Evolutionary conservation across 2,888 invertebrate species (phyloP), one percentile per base, ranked within the genome.

Genomic region (Syrphus vitripennis): DNA sequence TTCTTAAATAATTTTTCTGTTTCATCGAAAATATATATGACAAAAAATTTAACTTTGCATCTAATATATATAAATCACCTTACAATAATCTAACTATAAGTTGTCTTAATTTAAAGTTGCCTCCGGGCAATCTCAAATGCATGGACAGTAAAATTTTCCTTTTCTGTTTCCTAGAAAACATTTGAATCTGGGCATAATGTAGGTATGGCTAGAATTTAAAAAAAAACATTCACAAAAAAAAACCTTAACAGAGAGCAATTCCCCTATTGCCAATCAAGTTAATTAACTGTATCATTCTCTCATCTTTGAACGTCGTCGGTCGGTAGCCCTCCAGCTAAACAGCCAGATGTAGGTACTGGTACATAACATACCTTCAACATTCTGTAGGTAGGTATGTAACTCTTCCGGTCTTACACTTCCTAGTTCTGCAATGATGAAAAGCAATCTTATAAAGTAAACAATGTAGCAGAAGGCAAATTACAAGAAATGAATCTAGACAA

Each of bases 361-460:
- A 26, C 7, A 12, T 4, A 55, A 3, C 55, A 53, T 14, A 10
- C 14, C 9, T 21, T 21, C 5, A 57, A 40, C 31, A 61, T 61
- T 65, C 21, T 65, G 16, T n/a, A 6, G 10, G 19, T 31, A 12
- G 9, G 37, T 14, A 57, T 16, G 9, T 6, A 72, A 42, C 42
- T 71, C 82, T 86, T 77, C 86, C 80, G 84, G 80, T 81, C 59
- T 40, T 67, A 53, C 53, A 76, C 81, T 84, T 84, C 84, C 84
- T 81, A 37, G 84, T 84, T 84, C 45, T 21, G 48, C 57, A 72
- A 63, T 72, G 40, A 63, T 72, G 40, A 69, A 76, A 84, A 78
- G 42, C 74, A 86, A 86, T 86, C 63, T 65, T 16, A 45, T 69
- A 70, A 72, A 65, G 69, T 50, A 72, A 86, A 86, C 86, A 86